Evolutionary conservation across 2,888 invertebrate species (phyloP).

Genomic region (Thyatira batis): DNA sequence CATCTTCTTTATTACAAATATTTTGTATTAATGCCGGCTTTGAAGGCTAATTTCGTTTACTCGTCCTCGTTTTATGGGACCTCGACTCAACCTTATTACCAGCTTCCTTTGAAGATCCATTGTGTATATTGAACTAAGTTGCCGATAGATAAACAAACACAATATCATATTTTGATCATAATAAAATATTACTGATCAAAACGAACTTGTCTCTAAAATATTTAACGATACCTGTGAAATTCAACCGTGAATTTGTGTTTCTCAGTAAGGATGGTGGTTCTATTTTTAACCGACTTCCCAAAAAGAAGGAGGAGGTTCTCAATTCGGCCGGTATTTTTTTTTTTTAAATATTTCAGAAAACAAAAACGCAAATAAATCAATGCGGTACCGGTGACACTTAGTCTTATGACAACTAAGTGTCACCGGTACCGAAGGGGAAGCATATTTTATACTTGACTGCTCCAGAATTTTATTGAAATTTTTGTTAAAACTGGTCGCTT

Average conservation of each 20-base stretch:
- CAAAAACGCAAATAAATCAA: neutral
- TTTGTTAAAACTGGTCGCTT: too few species aligned
- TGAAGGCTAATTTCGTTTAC: slow-evolving; percentile 50
- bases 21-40: slow-evolving; percentile 37
- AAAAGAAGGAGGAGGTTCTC: too few species aligned
- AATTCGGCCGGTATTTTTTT: too few species aligned
- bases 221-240: neutral
- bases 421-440: too few species aligned
- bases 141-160: slow-evolving; percentile 28
- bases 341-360: neutral
- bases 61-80: slow-evolving; percentile 43
- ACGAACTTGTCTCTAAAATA: slow-evolving; percentile 12
- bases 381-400: too few species aligned
- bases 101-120: slow-evolving; percentile 46
- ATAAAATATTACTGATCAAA: slow-evolving; percentile 37
- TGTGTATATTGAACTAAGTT: slow-evolving; percentile 21
- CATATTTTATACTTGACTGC: too few species aligned
- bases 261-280: too few species aligned
- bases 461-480: too few species aligned
- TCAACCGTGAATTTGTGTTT: too few species aligned
- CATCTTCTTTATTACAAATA: slow-evolving; percentile 23
- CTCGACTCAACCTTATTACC: slow-evolving; percentile 52
- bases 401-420: too few species aligned
- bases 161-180: too few species aligned
- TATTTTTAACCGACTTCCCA: too few species aligned